Conservation (phyloP, 2,113 vertebrate species). For the Dipodomys spectabilis region DNA sequence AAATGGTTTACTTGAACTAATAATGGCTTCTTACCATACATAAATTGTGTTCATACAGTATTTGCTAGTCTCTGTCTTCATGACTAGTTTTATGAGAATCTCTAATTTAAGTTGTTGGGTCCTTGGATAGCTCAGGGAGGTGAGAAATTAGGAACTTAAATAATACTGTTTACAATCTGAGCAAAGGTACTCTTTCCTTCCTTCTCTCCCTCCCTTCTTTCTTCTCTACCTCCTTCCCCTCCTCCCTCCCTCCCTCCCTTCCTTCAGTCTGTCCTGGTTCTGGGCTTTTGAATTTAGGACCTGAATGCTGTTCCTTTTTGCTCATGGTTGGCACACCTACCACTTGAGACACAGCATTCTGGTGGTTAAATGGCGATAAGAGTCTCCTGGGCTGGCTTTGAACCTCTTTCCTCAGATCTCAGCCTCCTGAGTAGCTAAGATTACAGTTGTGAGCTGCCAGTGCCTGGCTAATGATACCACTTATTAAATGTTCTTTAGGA, state of each 20-base stretch:
- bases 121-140: background rate
- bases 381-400: too few species aligned
- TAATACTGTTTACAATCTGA: background rate
- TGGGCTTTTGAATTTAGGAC: too few species aligned
- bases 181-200: background rate
- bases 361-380: too few species aligned
- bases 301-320: too few species aligned
- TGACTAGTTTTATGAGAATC: background rate
- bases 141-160: conserved; percentile 3
- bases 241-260: background rate
- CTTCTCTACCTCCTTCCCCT: too few species aligned
- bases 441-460: too few species aligned
- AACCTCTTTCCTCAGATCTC: too few species aligned
- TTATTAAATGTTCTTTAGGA: background rate
- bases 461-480: too few species aligned
- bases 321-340: too few species aligned
- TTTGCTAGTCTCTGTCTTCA: conserved; percentile 39
- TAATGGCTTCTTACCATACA: background rate
- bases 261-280: too few species aligned
- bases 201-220: background rate
- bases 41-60: background rate
- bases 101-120: background rate
- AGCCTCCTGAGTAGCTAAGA: too few species aligned
- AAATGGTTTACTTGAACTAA: conserved; percentile 1
- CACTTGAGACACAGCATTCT: too few species aligned